phyloP scores from a whole-genome alignment of 1,140 invertebrate species.

The Trichogramma pretiosum region DNA sequence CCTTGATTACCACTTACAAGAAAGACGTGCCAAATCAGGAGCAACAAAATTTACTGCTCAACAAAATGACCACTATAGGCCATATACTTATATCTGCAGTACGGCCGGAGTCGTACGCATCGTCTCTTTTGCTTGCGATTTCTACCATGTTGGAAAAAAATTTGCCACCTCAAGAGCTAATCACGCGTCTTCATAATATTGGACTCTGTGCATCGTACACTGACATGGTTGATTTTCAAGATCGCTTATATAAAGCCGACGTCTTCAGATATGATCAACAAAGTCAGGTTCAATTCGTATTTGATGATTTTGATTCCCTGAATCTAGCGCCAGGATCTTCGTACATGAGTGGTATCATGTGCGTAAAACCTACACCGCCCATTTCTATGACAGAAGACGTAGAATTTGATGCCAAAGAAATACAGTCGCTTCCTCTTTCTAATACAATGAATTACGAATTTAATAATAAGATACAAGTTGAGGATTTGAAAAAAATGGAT shows the following conservation, averaged over 20 bases:
- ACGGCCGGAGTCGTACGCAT: slow-evolving; percentile 23
- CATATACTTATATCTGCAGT: slow-evolving; percentile 22
- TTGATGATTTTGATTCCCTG: slow-evolving; percentile 21
- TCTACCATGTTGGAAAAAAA: slow-evolving; percentile 17
- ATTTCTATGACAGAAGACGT: background rate
- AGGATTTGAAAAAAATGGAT: background rate
- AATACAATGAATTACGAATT: background rate
- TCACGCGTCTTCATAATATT: slow-evolving; percentile 17
- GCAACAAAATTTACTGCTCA: too few relatives aligned
- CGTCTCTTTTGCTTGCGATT: slow-evolving; percentile 17
- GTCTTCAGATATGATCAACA: background rate
- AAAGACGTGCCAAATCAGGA: too few relatives aligned
- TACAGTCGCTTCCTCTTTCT: background rate
- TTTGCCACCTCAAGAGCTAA: slow-evolving; percentile 16
- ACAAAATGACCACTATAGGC: slow-evolving; percentile 10
- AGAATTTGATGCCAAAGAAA: background rate
- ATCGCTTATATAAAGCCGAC: slow-evolving; percentile 3
- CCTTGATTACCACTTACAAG: too few relatives aligned
- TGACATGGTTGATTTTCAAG: slow-evolving; percentile 14
- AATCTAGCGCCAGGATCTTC: slow-evolving; percentile 23
- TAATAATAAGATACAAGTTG: background rate
- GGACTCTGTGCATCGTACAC: slow-evolving; percentile 20
- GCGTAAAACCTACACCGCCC: background rate
- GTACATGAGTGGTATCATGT: slow-evolving; percentile 19
- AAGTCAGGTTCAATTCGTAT: slow-evolving; percentile 18